Evolutionary conservation across 2,888 invertebrate species (phyloP), one percentile per base, ranked within the genome.

Genomic region (Chrysolina oricalcia): DNA sequence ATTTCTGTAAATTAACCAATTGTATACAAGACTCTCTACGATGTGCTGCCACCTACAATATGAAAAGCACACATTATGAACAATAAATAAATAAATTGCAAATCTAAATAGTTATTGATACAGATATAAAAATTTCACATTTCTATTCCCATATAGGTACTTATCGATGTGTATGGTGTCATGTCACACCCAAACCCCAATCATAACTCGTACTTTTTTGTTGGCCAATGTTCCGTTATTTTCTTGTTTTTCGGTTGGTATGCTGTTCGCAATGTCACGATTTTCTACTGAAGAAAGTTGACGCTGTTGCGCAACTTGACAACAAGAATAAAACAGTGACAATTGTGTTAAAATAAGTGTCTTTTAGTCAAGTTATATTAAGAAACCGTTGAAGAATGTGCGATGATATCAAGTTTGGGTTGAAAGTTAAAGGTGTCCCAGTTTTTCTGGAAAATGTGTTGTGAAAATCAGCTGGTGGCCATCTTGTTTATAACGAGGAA

Each of bases 281-380:
- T 74, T 79, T 77, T 79, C 73, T 70, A 67, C 70, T 59, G 67
- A 56, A 78, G 78, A 81, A 78, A 72, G 74, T 77, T 76, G 82
- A 82, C 82, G 86, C 86, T 85, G 86, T 87, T 87, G 87, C 87
- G 87, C 87, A 87, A 87, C 84, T 86, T 85, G 84, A 84, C 83
- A 78, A 84, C 81, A 78, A 73, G 77, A 81, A 75, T 78, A 76
- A 74, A 77, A 75, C 71, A 78, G 71, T 63, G 65, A 43, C 72
- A 74, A 70, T 72, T 56, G 63, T 74, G 59, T 72, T 67, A 75
- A 74, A 75, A 40, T 67, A 67, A n/a, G 78, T 75, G 76, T 43
- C 53, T 63, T 53, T 74, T 77, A 81, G 40, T 48, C 67, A 66
- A 68, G 35, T 15, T 63, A 53, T 63, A 72, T 70, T 67, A 53